phyloP scores from a whole-genome alignment of 2,888 invertebrate species.

The Diarsia mendica region DNA sequence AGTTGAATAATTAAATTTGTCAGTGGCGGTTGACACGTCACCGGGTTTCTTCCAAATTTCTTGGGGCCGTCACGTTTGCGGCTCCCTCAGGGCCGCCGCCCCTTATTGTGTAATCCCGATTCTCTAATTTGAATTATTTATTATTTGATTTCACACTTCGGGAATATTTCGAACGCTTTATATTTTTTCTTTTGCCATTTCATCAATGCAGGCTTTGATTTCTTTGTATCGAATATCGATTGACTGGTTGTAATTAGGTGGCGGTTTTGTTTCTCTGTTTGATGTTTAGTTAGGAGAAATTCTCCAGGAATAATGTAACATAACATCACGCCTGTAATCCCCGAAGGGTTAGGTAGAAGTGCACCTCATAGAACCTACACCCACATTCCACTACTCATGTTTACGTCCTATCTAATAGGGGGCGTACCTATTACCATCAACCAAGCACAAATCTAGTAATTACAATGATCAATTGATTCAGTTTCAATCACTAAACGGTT shows the following conservation, averaged over 20 bases:
- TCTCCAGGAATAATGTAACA: neutral
- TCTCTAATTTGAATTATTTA: slow-evolving; percentile 89
- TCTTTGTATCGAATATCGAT: slow-evolving; percentile 57
- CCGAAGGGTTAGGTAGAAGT: no score
- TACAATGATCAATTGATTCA: neutral
- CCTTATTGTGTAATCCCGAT: slow-evolving; percentile 85
- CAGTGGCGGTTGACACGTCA: slow-evolving; percentile 88
- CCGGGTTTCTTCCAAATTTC: slow-evolving; percentile 87
- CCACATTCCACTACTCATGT: no score
- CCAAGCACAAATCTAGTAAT: neutral
- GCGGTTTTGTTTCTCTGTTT: slow-evolving; percentile 39
- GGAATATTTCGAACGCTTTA: slow-evolving; percentile 71
- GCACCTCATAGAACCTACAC: no score
- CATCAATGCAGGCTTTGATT: slow-evolving; percentile 56
- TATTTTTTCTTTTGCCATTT: slow-evolving; percentile 51
- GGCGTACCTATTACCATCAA: no score
- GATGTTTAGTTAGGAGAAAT: slow-evolving; percentile 8
- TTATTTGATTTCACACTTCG: slow-evolving; percentile 86
- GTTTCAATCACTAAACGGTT: neutral
- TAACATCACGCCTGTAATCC: no score
- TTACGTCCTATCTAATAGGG: no score
- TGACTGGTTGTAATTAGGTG: slow-evolving; percentile 44
- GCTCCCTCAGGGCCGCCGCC: slow-evolving; percentile 71
- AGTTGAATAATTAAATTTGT: slow-evolving; percentile 90
- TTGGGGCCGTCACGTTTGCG: slow-evolving; percentile 85